Evolutionary conservation across 64 coral and sea anemone genomes (phyloP).

Genomic region (Montipora capricornis): DNA sequence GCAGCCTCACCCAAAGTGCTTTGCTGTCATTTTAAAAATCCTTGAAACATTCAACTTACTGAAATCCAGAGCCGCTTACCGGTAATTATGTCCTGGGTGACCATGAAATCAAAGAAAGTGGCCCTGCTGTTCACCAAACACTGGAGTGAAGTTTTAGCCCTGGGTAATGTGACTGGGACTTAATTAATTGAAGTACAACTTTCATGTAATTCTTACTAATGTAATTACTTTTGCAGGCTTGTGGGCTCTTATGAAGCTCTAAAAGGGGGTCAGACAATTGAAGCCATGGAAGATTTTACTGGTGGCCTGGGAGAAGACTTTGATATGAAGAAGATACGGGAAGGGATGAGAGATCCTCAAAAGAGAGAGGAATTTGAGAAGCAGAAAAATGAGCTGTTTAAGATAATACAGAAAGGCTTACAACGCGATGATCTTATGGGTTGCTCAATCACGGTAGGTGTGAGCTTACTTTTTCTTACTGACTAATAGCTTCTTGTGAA

Average conservation of each 20-base stretch:
- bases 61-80: too few relatives aligned
- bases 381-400: conserved; percentile 69
- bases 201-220: background rate
- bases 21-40: too few relatives aligned
- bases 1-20: too few relatives aligned
- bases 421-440: conserved; percentile 79
- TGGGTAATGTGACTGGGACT: too few relatives aligned
- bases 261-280: conserved; percentile 96
- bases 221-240: conserved; percentile 36
- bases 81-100: too few relatives aligned
- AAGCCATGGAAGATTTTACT: conserved; percentile 98
- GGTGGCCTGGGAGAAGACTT: conserved; percentile 90
- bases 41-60: too few relatives aligned
- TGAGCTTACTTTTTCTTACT: too few relatives aligned
- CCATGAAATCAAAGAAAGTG: too few relatives aligned
- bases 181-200: too few relatives aligned
- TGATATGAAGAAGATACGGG: conserved; percentile 74
- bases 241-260: conserved; percentile 92
- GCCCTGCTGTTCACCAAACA: too few relatives aligned
- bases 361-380: background rate
- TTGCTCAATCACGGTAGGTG: conserved; percentile 90
- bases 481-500: too few relatives aligned
- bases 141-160: too few relatives aligned
- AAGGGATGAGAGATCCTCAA: background rate
- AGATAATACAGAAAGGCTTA: conserved; percentile 70